phyloP scores from a whole-genome alignment of 1,140 invertebrate genomes.

The Bombus superbus region DNA sequence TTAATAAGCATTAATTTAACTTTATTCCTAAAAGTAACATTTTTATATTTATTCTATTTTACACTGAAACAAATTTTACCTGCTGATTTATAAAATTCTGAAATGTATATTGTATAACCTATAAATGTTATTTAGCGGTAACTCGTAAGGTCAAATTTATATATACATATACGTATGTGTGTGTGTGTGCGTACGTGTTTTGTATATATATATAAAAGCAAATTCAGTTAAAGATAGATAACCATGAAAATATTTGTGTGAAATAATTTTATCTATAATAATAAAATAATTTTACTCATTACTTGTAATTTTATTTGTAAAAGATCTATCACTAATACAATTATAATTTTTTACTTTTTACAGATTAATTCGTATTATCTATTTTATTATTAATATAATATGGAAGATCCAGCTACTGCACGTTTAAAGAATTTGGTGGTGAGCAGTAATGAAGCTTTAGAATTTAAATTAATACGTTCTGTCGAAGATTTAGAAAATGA shows the following conservation, averaged over 20 bases:
- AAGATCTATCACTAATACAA: neutral
- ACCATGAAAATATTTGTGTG: neutral
- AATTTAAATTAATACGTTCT: constrained; percentile 90
- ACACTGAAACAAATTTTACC: neutral
- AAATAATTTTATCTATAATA: neutral
- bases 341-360: neutral
- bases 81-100: neutral
- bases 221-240: neutral
- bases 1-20: neutral
- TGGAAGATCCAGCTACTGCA: constrained; percentile 81
- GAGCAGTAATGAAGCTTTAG: constrained; percentile 89
- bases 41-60: neutral
- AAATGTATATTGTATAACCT: constrained; percentile 27
- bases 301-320: neutral
- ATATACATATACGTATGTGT: neutral
- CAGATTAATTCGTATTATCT: neutral
- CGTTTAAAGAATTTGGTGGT: constrained; percentile 85
- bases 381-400: constrained; percentile 62
- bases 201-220: neutral
- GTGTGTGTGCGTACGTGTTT: accelerated
- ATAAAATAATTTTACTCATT: neutral
- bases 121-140: neutral
- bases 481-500: constrained; percentile 89
- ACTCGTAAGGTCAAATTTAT: constrained; percentile 27
- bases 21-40: neutral